Base-by-base conservation (phyloP, 2,888 invertebrate genomes). In the Thumatha senex region DNA sequence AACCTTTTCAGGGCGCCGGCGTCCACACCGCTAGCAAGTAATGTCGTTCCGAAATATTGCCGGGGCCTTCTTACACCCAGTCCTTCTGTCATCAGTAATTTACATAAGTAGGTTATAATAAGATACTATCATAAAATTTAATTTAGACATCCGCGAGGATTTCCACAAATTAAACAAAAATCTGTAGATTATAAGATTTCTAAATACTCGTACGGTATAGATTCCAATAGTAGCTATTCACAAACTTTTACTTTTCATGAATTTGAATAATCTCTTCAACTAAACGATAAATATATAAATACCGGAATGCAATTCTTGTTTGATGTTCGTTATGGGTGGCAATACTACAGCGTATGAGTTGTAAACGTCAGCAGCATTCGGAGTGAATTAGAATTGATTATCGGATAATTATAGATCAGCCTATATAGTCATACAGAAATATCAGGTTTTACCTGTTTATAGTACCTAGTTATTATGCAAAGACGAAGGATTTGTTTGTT, bases 211-310 rank as follows among this genome's bases (percentile, higher is more conserved):
- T n/a, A n/a, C n/a, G n/a, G n/a, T n/a, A n/a, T n/a, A 24, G 18
- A 24, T n/a, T n/a, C 18, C 5, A 24, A 24, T 24, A 2, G 18
- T 24, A 24, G 2, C 3, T 24, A 24, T 24, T 24, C 18, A 5
- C 18, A 24, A 24, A 58, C 13, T 47, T 52, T 38, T 40, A 60
- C 57, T 60, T 31, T 42, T 24, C 18, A n/a, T 36, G 31, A 54
- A 61, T 63, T 65, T 61, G 39, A 54, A 65, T 63, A 65, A 54
- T 61, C 46, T 48, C 14, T 14, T 14, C 9, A 24, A 46, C 46
- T 46, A 48, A 54, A 50, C 36, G 39, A 18, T 24, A 5, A 24
- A 24, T 24, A 24, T 24, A 4, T 2, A 24, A 24, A 24, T 24
- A 24, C 18, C 18, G 18, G 18, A 24, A 24, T 36, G 14, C 15